Percentiles rank a stretch among this genome's conserved stretches.
Evolutionary conservation across 2,888 invertebrate species (phyloP).

Genomic region (Eupithecia subumbrata): DNA sequence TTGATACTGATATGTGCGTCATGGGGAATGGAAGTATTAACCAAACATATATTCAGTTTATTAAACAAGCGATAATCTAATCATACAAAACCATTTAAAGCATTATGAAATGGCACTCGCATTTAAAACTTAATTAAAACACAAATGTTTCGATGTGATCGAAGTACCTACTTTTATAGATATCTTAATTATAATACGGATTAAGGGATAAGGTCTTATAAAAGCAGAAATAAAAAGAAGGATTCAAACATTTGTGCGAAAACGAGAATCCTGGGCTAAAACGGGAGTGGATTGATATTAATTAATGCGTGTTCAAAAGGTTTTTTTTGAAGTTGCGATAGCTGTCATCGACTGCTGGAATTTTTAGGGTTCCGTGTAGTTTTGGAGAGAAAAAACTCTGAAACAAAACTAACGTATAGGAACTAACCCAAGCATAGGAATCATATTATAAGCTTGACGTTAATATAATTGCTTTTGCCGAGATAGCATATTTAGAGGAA

Average conservation of each 20-base stretch:
- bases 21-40: too few species aligned
- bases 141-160: background rate
- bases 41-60: background rate
- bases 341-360: constrained; percentile 52
- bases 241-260: constrained; percentile 55
- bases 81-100: background rate
- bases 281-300: constrained; percentile 51
- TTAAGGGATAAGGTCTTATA: constrained; percentile 73
- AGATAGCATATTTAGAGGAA: background rate
- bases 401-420: too few species aligned
- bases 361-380: constrained; percentile 56
- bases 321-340: constrained; percentile 54
- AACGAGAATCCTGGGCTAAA: constrained; percentile 54
- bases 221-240: constrained; percentile 56
- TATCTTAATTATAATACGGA: constrained; percentile 32
- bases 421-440: too few species aligned
- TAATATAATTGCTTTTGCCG: background rate
- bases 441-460: background rate
- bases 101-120: background rate
- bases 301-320: constrained; percentile 44
- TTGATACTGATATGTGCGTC: too few species aligned
- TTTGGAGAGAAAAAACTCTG: background rate
- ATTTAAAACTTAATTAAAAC: background rate
- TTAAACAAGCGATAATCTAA: background rate
- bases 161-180: background rate